These are phyloP conservation scores for Sesia apiformis DNA, from an alignment of 2,888 invertebrate genomes.

Conservation along the genomic window DNA sequence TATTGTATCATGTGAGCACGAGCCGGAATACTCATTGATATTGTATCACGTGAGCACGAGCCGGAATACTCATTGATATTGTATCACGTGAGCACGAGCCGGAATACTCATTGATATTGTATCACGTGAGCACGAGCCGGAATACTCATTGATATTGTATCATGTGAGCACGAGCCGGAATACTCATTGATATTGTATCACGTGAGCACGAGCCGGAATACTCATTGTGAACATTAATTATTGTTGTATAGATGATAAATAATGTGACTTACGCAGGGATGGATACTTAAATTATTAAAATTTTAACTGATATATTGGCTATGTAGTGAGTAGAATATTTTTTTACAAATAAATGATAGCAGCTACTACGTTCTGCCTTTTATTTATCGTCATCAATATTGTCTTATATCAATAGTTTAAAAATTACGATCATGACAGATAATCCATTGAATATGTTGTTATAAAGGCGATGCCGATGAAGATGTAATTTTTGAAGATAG, in stretches of 20 bases:
- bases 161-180: too few species aligned
- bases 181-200: too few species aligned
- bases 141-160: slow-evolving; percentile 74
- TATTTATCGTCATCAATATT: background rate
- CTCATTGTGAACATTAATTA: slow-evolving; percentile 70
- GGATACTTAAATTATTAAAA: slow-evolving; percentile 76
- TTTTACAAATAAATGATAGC: slow-evolving; percentile 81
- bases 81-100: too few species aligned
- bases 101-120: too few species aligned
- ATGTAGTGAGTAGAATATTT: slow-evolving; percentile 81
- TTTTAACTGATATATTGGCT: slow-evolving; percentile 78
- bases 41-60: too few species aligned
- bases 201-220: slow-evolving; percentile 55
- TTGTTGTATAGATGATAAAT: slow-evolving; percentile 74
- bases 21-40: too few species aligned
- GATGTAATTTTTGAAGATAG: too few species aligned
- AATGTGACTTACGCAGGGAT: slow-evolving; percentile 76
- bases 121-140: slow-evolving; percentile 41
- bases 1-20: too few species aligned
- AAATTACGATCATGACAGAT: too few species aligned
- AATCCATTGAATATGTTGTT: too few species aligned
- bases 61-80: too few species aligned
- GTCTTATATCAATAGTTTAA: background rate
- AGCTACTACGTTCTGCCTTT: slow-evolving; percentile 35
- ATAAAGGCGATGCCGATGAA: too few species aligned